Base-by-base conservation (phyloP, 2,797 vertebrate genomes). In the Sternotherus odoratus region DNA sequence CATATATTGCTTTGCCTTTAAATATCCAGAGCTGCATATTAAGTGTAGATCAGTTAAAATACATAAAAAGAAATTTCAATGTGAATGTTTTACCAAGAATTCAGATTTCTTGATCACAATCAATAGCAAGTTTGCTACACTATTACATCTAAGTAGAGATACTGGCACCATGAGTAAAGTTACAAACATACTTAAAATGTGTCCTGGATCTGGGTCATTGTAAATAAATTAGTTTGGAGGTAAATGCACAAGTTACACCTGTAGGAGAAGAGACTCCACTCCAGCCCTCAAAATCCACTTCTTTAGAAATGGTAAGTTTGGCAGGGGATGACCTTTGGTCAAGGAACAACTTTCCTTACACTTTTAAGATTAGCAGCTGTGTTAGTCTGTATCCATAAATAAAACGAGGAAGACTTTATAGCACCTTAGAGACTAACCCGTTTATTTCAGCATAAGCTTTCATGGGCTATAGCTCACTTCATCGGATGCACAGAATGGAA, bases 1-100 rank as follows among this genome's bases (percentile, higher is more conserved):
- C 99, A 99, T 99, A 97, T 99, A 99, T 96, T 99, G 99, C 97
- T 99, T 99, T 77, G 99, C 99, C 97, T 99, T 99, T 97, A 99
- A 98, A 97, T 99, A 99, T 77, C 99, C 99, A 88, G 99, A 99
- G 97, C 99, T 99, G 93, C 88, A 96, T 97, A 95, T 51, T 85
- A 98, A 90, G 79, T 49, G 86, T 90, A 95, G 75, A 92, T n/a
- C 91, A 83, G 23, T 93, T 57, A 87, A 46, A 77, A 89, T 8
- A 92, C 1, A 54, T 9, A 63, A 3, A 39, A n/a, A 63, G 53
- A 28, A 30, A 17, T 36, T 72, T 85, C 82, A 91, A 66, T 28
- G 33, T 39, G n/a, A 60, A 89, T 48, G 66, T 10, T 87, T 66
- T 75, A 83, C 63, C 79, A 94, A 85, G 80, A 87, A 85, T 79